These are phyloP conservation scores for Lasioglossum baleicum DNA, from an alignment of 1,140 invertebrate species.

Conservation along the genomic window DNA sequence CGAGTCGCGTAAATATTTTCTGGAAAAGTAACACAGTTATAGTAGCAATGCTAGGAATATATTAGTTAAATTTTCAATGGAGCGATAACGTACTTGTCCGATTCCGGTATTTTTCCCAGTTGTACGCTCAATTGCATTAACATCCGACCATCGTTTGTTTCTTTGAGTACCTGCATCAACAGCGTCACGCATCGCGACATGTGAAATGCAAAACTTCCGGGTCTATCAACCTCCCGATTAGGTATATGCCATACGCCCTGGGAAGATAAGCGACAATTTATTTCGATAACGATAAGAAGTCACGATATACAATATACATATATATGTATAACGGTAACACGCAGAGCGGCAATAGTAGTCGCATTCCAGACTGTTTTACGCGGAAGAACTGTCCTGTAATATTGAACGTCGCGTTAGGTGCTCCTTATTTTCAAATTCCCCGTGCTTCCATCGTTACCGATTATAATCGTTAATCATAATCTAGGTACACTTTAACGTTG, in stretches of 20 bases:
- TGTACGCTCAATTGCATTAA: conserved; percentile 90
- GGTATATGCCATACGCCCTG: conserved; percentile 96
- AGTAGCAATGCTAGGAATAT: neutral
- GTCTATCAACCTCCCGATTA: conserved; percentile 92
- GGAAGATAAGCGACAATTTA: conserved; percentile 34
- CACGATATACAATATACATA: neutral
- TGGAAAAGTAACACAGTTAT: conserved; percentile 56
- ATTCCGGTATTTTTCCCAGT: conserved; percentile 88
- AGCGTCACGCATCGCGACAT: conserved; percentile 92
- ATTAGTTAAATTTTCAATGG: neutral
- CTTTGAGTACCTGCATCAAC: conserved; percentile 89
- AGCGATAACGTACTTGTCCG: conserved; percentile 85
- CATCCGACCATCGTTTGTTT: conserved; percentile 89
- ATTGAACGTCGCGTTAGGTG: too few relatives aligned
- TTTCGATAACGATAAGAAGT: neutral
- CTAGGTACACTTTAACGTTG: neutral
- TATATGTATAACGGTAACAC: too few relatives aligned
- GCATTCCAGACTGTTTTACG: too few relatives aligned
- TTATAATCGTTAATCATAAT: neutral
- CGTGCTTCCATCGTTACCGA: too few relatives aligned
- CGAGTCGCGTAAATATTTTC: conserved; percentile 89
- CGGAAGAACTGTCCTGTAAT: too few relatives aligned
- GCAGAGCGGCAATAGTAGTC: too few relatives aligned
- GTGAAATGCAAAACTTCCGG: conserved; percentile 94
- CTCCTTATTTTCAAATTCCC: too few relatives aligned